These are phyloP conservation scores for Tricholaema leucomelas DNA, from an alignment of 2,113 vertebrate genomes.

Conservation along the genomic window DNA sequence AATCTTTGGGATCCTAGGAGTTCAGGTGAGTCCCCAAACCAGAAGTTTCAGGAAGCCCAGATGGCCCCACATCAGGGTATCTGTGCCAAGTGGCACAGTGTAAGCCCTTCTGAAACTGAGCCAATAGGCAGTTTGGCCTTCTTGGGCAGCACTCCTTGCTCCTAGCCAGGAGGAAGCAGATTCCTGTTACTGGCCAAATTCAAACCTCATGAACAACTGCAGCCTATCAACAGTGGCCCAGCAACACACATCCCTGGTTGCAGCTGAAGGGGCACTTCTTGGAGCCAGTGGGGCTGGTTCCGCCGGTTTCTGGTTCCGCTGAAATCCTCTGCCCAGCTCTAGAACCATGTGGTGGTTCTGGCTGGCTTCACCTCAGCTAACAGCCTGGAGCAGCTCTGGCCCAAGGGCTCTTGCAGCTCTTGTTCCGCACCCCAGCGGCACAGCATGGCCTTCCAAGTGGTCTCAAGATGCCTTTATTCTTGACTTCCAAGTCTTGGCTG, in stretches of 20 bases:
- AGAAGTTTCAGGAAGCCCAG: fast-evolving
- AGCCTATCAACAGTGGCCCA: background rate
- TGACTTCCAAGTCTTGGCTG: background rate
- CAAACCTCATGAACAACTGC: background rate
- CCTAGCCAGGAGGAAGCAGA: background rate
- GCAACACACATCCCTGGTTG: background rate
- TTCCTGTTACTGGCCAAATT: background rate
- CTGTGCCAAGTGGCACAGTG: background rate
- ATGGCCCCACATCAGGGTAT: background rate
- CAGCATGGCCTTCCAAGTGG: background rate
- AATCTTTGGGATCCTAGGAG: conserved; percentile 98
- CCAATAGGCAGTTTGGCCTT: background rate
- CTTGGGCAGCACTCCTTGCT: background rate
- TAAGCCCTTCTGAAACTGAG: background rate
- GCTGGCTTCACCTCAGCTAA: background rate
- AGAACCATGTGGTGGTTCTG: background rate
- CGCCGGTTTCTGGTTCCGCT: background rate
- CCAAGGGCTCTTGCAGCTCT: background rate
- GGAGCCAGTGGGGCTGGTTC: background rate
- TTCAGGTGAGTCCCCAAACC: conserved; percentile 85
- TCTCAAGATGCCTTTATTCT: background rate
- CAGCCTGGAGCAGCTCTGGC: background rate
- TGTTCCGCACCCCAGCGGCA: background rate
- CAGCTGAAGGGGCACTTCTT: background rate
- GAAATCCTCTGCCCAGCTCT: background rate